Evolutionary conservation across 1,140 invertebrate species (phyloP).

Genomic region (Pseudobourletiella spinata): DNA sequence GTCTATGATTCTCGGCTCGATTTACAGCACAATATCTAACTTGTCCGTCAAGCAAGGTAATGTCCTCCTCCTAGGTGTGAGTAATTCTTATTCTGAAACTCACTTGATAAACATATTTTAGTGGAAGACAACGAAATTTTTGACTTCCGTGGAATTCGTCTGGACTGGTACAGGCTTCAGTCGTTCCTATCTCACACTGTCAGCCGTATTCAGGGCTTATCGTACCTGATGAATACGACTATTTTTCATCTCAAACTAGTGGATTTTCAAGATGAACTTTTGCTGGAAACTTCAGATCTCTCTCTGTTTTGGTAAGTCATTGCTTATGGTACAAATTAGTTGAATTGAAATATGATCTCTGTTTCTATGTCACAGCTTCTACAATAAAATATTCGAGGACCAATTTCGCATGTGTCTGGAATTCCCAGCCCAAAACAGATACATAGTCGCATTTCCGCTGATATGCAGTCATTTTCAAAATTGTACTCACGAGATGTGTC

Average conservation of each 20-base stretch:
- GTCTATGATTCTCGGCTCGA: slow-evolving; percentile 82
- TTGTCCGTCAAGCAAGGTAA: slow-evolving; percentile 79
- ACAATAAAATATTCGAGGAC: slow-evolving; percentile 92
- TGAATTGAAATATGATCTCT: slow-evolving; percentile 6
- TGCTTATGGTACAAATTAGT: not conserved
- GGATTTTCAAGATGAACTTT: slow-evolving; percentile 93
- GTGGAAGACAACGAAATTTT: slow-evolving; percentile 94
- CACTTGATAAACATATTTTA: slow-evolving; percentile 40
- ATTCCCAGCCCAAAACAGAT: slow-evolving; percentile 95
- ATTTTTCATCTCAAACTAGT: slow-evolving; percentile 98
- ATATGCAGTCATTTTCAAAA: slow-evolving; percentile 97
- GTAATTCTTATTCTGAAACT: slow-evolving; percentile 1
- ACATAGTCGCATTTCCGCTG: slow-evolving; percentile 93
- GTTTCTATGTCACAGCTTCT: slow-evolving; percentile 77
- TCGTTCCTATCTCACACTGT: slow-evolving; percentile 77
- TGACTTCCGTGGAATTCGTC: slow-evolving; percentile 85
- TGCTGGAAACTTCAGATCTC: slow-evolving; percentile 92
- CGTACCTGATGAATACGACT: slow-evolving; percentile 78
- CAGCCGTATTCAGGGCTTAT: slow-evolving; percentile 49
- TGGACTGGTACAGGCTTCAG: slow-evolving; percentile 97
- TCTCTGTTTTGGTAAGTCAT: slow-evolving; percentile 75
- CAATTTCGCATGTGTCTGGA: slow-evolving; percentile 98
- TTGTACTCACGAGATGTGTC: slow-evolving; percentile 95
- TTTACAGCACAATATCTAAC: slow-evolving; percentile 79
- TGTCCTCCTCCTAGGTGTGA: slow-evolving; percentile 6